Base-by-base conservation (phyloP, 2,888 invertebrate species). In the Pristionchus exspectatus region DNA sequence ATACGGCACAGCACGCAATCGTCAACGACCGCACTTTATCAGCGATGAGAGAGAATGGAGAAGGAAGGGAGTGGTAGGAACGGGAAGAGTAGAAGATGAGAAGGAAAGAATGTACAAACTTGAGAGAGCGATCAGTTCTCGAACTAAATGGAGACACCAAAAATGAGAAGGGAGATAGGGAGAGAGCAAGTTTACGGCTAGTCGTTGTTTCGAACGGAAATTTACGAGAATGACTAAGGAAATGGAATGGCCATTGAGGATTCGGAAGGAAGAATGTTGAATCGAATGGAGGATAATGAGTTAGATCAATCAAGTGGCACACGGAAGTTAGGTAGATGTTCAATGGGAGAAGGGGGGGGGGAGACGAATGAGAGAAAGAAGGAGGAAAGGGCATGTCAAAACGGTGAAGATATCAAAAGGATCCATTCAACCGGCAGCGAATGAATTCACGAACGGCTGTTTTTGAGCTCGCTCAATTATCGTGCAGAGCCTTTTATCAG, bases 141-240 rank as follows among this genome's bases (percentile, higher is more conserved):
- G 81, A 81, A 81, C 10, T 50, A 44, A 74, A 18, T 27, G 38
- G 74, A 74, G 50, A 54, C 54, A 81, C 81, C 81, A 81, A 81
- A 81, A 81, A 81, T 81, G 81, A 27, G 81, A 69, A 2, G 74
- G 74, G 33, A 24, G 74, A 74, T 74, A 54, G 81, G n/a, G 50
- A 54, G 81, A 54, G n/a, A 81, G 50, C 81, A 50, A 81, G 50
- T 81, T 81, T 81, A 81, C 81, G 81, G 50, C 81, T 81, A 38
- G 74, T 74, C 74, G 81, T 81, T 81, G 81, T 54, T 81, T 81
- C 81, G 81, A 81, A 24, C 50, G n/a, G n/a, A 81, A 81, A 81
- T 81, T 81, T 81, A 81, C 27, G 81, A 54, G 81, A 81, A 81
- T 81, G 50, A 81, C 81, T 74, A 74, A 74, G 74, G 10, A n/a